Evolutionary conservation across 1,140 invertebrate genomes (phyloP).

Genomic region (Bombus terrestris): DNA sequence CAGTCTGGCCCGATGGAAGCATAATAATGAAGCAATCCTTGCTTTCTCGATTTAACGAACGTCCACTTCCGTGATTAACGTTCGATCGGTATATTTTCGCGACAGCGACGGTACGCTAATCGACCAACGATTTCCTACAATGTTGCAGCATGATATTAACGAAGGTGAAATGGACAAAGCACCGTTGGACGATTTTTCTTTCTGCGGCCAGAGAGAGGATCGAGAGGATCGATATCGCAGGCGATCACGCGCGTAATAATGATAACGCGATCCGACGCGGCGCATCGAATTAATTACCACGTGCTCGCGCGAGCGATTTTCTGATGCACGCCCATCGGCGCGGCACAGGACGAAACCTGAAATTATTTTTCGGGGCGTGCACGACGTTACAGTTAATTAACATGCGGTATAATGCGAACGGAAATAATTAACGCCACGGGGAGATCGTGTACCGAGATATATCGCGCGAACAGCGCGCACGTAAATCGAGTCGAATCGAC

Average conservation of each 20-base stretch:
- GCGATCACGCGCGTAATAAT: constrained; percentile 43
- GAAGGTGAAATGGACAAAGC: no score
- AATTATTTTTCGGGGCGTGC: constrained; percentile 56
- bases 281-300: constrained; percentile 61
- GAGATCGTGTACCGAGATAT: constrained; percentile 39
- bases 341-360: constrained; percentile 18
- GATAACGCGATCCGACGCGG: constrained; percentile 54
- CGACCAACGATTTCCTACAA: neutral
- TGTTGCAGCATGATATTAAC: constrained; percentile 6
- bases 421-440: constrained; percentile 53
- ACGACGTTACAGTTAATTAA: constrained; percentile 60
- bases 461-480: neutral
- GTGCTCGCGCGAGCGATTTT: constrained; percentile 47
- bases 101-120: constrained; percentile 6
- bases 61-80: neutral
- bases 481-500: constrained; percentile 45
- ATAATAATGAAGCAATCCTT: constrained; percentile 16
- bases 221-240: constrained; percentile 23
- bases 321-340: constrained; percentile 30
- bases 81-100: neutral
- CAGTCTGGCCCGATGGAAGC: neutral
- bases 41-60: neutral
- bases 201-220: neutral
- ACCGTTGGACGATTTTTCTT: constrained; percentile 13
- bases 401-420: constrained; percentile 48